Percentiles rank a stretch among this genome's conserved stretches.
Evolutionary conservation across 2,113 vertebrate species (phyloP).

Genomic region (Sterrhoptilus dennistouni): DNA sequence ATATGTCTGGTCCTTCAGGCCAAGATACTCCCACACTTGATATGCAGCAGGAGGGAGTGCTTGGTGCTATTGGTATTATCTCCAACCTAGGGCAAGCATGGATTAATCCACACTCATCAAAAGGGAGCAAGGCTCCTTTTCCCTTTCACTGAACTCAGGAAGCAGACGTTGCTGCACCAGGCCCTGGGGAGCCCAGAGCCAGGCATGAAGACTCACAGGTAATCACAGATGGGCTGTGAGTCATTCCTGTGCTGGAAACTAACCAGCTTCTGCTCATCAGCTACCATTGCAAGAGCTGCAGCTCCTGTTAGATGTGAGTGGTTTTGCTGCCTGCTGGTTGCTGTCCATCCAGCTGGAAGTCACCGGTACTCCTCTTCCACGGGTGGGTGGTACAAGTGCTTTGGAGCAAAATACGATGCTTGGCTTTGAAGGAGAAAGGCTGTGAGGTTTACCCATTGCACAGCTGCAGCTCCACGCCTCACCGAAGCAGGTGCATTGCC

Average conservation of each 20-base stretch:
- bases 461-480: neutral
- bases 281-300: neutral
- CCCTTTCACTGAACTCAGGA: neutral
- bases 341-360: neutral
- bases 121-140: neutral
- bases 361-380: neutral
- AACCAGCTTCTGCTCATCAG: neutral
- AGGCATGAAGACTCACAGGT: neutral
- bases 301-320: neutral
- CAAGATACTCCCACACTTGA: neutral
- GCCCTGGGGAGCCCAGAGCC: rapidly evolving
- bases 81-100: neutral
- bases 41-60: neutral
- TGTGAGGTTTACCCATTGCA: neutral
- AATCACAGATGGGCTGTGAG: neutral
- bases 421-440: neutral
- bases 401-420: neutral
- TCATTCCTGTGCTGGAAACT: neutral
- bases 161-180: neutral
- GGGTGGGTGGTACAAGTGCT: neutral
- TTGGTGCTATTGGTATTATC: neutral
- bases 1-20: neutral
- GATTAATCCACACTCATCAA: neutral
- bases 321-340: neutral
- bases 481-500: neutral